Conservation (phyloP, 92 coral and sea anemone species). For the Micromussa lordhowensis region DNA sequence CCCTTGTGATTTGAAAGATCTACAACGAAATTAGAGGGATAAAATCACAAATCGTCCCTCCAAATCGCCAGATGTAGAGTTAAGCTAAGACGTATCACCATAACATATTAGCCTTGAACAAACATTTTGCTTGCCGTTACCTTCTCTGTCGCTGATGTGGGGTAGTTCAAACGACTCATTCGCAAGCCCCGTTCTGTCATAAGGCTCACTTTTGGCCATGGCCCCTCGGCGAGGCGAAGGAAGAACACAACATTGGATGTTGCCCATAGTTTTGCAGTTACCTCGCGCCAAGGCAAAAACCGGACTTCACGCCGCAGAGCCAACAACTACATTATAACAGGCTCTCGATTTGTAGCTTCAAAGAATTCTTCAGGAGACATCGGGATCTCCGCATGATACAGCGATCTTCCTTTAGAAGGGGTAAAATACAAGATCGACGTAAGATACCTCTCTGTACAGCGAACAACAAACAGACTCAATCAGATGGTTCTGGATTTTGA, state of each 20-base stretch:
- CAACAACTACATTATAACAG: constrained; percentile 26
- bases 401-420: neutral
- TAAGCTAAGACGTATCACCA: neutral
- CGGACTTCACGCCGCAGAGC: constrained; percentile 47
- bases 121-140: constrained; percentile 49
- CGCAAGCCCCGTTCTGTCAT: constrained; percentile 73
- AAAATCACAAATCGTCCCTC: constrained; percentile 14
- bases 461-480: constrained; percentile 71
- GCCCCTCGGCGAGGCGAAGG: constrained; percentile 90
- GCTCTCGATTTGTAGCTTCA: neutral
- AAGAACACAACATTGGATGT: constrained; percentile 94
- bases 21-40: constrained; percentile 51
- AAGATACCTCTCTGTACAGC: constrained; percentile 30
- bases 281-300: constrained; percentile 27
- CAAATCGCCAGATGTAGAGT: neutral
- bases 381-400: constrained; percentile 13
- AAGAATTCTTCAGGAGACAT: neutral
- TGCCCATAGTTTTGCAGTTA: constrained; percentile 78
- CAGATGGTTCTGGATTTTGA: constrained; percentile 43
- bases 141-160: constrained; percentile 99
- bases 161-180: constrained; percentile 90
- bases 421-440: constrained; percentile 40
- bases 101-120: constrained; percentile 14
- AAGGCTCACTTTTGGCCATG: constrained; percentile 81
- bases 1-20: constrained; percentile 98